Percentiles rank a stretch among this genome's conserved stretches.
Evolutionary conservation across 2,888 invertebrate genomes (phyloP).

Genomic region (Antheraea yamamai): DNA sequence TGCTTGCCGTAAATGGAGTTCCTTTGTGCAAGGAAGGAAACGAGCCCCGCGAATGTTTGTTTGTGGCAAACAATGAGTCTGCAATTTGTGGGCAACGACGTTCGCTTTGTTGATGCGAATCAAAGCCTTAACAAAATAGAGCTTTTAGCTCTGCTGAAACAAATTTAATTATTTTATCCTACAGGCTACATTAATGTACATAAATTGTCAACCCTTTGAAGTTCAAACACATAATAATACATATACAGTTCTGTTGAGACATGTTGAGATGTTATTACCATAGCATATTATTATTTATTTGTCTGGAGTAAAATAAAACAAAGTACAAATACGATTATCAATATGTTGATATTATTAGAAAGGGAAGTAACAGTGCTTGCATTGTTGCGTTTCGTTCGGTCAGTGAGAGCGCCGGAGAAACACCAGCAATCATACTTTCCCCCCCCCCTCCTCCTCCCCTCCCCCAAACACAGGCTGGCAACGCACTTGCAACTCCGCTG

Average conservation of each 20-base stretch:
- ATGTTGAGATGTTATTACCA: background rate
- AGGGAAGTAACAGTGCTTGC: background rate
- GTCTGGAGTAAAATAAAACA: background rate
- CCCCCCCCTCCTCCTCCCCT: too few species aligned
- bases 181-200: slow-evolving; percentile 32
- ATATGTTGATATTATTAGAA: background rate
- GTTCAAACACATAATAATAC: background rate
- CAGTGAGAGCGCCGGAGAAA: too few species aligned
- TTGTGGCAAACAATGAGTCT: slow-evolving; percentile 74
- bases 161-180: slow-evolving; percentile 56
- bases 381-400: too few species aligned
- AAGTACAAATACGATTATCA: background rate
- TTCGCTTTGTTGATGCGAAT: slow-evolving; percentile 72
- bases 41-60: slow-evolving; percentile 72
- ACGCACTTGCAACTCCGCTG: too few species aligned
- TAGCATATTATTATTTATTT: background rate
- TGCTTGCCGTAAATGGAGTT: slow-evolving; percentile 69
- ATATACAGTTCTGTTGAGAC: background rate
- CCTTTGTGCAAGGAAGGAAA: slow-evolving; percentile 70
- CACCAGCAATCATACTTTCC: too few species aligned
- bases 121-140: slow-evolving; percentile 70
- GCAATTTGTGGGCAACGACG: slow-evolving; percentile 74
- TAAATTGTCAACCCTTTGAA: slow-evolving; percentile 38
- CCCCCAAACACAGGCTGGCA: too few species aligned
- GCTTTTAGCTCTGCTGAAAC: slow-evolving; percentile 46